phyloP scores from a whole-genome alignment of 2,797 vertebrate species.

The Rhyacichthys aspro region DNA sequence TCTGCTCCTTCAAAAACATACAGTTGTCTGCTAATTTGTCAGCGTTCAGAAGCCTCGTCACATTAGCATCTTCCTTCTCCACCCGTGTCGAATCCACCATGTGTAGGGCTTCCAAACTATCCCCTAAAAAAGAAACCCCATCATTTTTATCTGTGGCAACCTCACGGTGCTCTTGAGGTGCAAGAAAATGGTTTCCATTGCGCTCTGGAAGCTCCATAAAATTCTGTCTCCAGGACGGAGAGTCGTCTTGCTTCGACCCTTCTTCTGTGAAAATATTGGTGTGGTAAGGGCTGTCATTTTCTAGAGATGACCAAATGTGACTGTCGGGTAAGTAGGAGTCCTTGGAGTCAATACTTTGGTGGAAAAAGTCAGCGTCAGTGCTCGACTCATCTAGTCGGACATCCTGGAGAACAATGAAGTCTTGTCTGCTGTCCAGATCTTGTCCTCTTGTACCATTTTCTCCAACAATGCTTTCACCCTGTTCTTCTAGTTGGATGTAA shows the following conservation, averaged over 20 bases:
- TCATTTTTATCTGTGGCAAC: constrained; percentile 50
- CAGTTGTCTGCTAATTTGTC: constrained; percentile 90
- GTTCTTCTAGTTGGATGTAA: constrained; percentile 95
- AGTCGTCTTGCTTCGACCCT: constrained; percentile 80
- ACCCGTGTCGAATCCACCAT: constrained; percentile 57
- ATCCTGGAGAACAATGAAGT: constrained; percentile 83
- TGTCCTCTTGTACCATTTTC: constrained; percentile 72
- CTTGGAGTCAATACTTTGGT: constrained; percentile 86
- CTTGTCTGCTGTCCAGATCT: constrained; percentile 71
- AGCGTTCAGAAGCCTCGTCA: constrained; percentile 71
- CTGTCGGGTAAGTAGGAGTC: constrained; percentile 84
- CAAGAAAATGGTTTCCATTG: constrained; percentile 73
- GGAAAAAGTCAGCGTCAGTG: constrained; percentile 90
- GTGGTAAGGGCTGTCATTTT: constrained; percentile 88
- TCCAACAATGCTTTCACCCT: constrained; percentile 80
- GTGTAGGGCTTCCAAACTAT: constrained; percentile 69
- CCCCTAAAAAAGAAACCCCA: constrained; percentile 72
- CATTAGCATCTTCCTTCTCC: constrained; percentile 58
- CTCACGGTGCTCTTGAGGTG: constrained; percentile 42
- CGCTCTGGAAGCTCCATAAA: constrained; percentile 84
- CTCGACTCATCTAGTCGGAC: constrained; percentile 88
- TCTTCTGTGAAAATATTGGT: constrained; percentile 83
- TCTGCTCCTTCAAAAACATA: constrained; percentile 89
- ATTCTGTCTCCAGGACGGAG: constrained; percentile 74
- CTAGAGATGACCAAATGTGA: constrained; percentile 80